phyloP scores from a whole-genome alignment of 2,113 vertebrate species.

The Dipodomys spectabilis region DNA sequence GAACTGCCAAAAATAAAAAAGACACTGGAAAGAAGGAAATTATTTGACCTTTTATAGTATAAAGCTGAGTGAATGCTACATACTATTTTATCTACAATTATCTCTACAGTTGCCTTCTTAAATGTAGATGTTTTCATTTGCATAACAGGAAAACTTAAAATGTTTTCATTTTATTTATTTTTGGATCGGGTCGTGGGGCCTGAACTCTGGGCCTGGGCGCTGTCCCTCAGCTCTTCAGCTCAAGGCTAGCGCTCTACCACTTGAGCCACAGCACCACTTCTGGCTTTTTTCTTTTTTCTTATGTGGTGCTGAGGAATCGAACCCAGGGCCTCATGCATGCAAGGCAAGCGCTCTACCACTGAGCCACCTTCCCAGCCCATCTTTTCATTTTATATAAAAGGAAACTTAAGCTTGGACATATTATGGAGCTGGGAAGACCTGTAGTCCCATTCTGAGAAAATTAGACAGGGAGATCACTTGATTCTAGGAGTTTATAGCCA shows the following conservation, averaged over 20 bases:
- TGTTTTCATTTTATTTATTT: too few species aligned
- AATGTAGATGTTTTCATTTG: not conserved
- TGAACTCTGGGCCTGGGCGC: not conserved
- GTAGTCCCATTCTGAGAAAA: too few species aligned
- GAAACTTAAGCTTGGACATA: not conserved
- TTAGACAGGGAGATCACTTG: not conserved
- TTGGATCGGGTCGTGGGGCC: too few species aligned
- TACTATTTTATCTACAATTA: constrained; percentile 22
- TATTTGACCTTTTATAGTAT: constrained; percentile 18
- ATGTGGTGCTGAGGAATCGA: too few species aligned
- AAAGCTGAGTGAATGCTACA: not conserved
- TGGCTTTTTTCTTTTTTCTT: too few species aligned
- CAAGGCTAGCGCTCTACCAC: too few species aligned
- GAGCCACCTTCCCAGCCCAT: not conserved
- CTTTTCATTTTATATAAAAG: constrained; percentile 44
- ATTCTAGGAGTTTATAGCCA: not conserved
- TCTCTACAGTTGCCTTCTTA: not conserved
- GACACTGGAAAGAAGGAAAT: not conserved
- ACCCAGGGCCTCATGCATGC: too few species aligned
- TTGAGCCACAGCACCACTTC: too few species aligned
- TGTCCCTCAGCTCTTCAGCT: too few species aligned
- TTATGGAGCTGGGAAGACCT: too few species aligned
- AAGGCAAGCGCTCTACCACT: too few species aligned
- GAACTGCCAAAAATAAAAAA: not conserved
- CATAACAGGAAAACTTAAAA: too few species aligned